Evolutionary conservation across 2,113 vertebrate genomes (phyloP), one percentile per base, ranked within the genome.

Genomic region (Nettapus auritus): DNA sequence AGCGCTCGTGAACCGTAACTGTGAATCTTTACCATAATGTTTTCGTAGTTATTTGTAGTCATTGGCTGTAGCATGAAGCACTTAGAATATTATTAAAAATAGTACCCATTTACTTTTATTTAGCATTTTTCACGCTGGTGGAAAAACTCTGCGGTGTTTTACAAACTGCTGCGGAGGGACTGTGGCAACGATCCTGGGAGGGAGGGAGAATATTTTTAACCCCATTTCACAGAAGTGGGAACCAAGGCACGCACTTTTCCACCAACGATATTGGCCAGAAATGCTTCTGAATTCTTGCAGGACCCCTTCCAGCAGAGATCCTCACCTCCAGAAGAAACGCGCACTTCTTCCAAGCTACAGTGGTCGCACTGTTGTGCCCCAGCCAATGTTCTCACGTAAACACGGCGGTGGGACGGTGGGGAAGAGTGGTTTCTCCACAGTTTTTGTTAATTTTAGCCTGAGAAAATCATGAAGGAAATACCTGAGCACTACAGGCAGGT

Each of bases 381-480:
- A 1, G 85, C 52, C 89, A 33, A 88, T 56, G 46, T 68, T 63
- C 82, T 93, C 93, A 36, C 11, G 3, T 86, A 74, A 96, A 86
- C 91, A 88, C 36, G 29, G 68, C 1, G 10, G 40, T 50, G 82
- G 71, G 78, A 82, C 0, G 13, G 36, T 28, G 76, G 70, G 48
- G 4, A 22, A 88, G 89, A 87, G 94, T 7, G 62, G 64, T 59
- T 96, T 94, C 73, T 88, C 94, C 64, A 60, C 44, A 22, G 79
- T 68, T 75, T 96, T 80, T 63, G 82, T 62, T 96, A 85, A 94
- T 95, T 94, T 94, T 95, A 95, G 89, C 82, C 88, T 77, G 84
- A 88, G 93, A 93, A 96, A 96, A 82, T 89, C 55, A 53, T 3
- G 86, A 90, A 94, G 93, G 96, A 97, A 97, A 96, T 88, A 86